Conservation (phyloP, 2,888 invertebrate species). For the Tromatobia lineatoria region DNA sequence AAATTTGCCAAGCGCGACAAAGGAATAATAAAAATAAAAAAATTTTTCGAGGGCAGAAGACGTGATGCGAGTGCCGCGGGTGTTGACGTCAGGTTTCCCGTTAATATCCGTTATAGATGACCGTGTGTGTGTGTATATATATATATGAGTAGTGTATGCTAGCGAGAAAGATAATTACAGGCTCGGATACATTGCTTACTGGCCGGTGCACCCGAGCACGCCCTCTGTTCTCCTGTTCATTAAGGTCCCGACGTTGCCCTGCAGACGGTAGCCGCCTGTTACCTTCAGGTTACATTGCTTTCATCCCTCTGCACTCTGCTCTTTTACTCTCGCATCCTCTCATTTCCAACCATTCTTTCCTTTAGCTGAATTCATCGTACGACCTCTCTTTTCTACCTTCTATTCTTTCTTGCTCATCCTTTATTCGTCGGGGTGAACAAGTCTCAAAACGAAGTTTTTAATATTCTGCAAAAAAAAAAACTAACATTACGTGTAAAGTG, state of each 20-base stretch:
- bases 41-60: slow-evolving; percentile 31
- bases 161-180: slow-evolving; percentile 80
- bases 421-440: not conserved
- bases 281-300: slow-evolving; percentile 69
- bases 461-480: not conserved
- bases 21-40: slow-evolving; percentile 17
- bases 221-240: slow-evolving; percentile 84
- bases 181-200: slow-evolving; percentile 83
- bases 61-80: slow-evolving; percentile 35
- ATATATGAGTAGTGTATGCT: slow-evolving; percentile 60
- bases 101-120: slow-evolving; percentile 83
- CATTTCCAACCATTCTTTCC: slow-evolving; percentile 25
- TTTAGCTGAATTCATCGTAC: slow-evolving; percentile 45
- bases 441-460: not conserved
- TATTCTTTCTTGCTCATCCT: slow-evolving; percentile 30
- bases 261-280: slow-evolving; percentile 84
- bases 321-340: slow-evolving; percentile 12
- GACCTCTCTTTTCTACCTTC: slow-evolving; percentile 21
- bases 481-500: not conserved
- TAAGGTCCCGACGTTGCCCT: slow-evolving; percentile 76
- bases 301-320: slow-evolving; percentile 52
- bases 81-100: slow-evolving; percentile 79
- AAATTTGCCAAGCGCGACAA: slow-evolving; percentile 43
- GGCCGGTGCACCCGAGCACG: slow-evolving; percentile 83
- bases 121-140: slow-evolving; percentile 37